phyloP scores from a whole-genome alignment of 2,113 vertebrate genomes.

The Solea senegalensis region DNA sequence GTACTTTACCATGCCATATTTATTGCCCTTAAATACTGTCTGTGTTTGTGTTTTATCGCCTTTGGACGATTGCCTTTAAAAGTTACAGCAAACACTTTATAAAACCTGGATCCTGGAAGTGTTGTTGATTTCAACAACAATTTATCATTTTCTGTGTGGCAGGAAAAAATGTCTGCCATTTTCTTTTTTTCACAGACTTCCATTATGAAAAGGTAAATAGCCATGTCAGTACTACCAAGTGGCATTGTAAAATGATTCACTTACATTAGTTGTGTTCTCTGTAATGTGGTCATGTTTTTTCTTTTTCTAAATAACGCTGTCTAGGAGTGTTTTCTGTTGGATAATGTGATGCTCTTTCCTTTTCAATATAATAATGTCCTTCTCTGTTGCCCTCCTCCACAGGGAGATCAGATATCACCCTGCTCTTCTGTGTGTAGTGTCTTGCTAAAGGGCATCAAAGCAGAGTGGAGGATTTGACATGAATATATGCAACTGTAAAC shows the following conservation, averaged over 20 bases:
- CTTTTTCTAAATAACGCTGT: neutral
- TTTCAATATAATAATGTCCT: neutral
- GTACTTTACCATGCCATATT: neutral
- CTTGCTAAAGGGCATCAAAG: neutral
- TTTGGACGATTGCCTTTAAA: neutral
- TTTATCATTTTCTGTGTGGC: neutral
- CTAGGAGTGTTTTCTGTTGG: neutral
- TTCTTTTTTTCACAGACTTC: neutral
- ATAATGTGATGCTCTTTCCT: slow-evolving; percentile 13
- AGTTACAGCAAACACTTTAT: neutral
- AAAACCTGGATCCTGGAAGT: neutral
- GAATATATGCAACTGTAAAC: neutral
- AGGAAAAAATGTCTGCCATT: neutral
- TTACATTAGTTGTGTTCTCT: neutral
- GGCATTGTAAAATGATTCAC: neutral
- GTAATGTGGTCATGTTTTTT: neutral
- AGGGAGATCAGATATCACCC: slow-evolving; percentile 9
- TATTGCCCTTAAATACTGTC: slow-evolving; percentile 1
- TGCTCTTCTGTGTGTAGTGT: neutral
- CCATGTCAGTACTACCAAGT: neutral
- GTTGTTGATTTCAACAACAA: neutral
- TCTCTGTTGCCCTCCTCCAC: neutral
- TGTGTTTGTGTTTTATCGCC: neutral
- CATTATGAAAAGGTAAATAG: neutral
- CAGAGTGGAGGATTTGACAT: neutral